These are phyloP conservation scores for Andrena trimmerana DNA, from an alignment of 2,888 invertebrate species.

Conservation along the genomic window DNA sequence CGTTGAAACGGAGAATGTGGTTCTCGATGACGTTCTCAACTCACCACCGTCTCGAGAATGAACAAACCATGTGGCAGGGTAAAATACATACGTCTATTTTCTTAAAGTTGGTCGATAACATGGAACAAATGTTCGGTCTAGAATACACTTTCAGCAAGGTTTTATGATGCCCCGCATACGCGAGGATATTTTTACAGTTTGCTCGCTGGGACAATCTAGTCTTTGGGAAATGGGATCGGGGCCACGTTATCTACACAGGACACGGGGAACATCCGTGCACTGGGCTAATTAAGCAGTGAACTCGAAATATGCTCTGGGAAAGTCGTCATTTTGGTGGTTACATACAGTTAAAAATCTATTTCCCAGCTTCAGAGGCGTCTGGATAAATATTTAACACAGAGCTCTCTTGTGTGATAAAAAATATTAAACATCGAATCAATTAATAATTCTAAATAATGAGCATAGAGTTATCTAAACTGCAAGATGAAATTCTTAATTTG, in stretches of 20 bases:
- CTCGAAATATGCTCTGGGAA: not conserved
- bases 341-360: not conserved
- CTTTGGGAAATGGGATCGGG: slow-evolving; percentile 26
- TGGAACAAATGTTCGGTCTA: slow-evolving; percentile 59
- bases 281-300: slow-evolving; percentile 12
- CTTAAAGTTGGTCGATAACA: slow-evolving; percentile 59
- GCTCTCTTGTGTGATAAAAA: too few species aligned
- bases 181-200: slow-evolving; percentile 62
- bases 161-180: slow-evolving; percentile 59
- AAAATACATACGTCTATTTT: slow-evolving; percentile 66
- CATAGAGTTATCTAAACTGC: not conserved
- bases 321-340: not conserved
- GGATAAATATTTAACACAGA: too few species aligned
- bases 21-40: slow-evolving; percentile 44
- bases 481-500: not conserved
- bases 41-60: slow-evolving; percentile 41
- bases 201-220: slow-evolving; percentile 29
- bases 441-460: not conserved
- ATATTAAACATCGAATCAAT: too few species aligned
- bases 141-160: slow-evolving; percentile 52
- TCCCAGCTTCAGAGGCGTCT: too few species aligned
- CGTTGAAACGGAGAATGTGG: slow-evolving; percentile 14
- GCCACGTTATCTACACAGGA: slow-evolving; percentile 1
- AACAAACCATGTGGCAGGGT: slow-evolving; percentile 40
- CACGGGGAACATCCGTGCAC: not conserved